Evolutionary conservation across 2,888 invertebrate genomes (phyloP).

Genomic region (Andrena flavipes): DNA sequence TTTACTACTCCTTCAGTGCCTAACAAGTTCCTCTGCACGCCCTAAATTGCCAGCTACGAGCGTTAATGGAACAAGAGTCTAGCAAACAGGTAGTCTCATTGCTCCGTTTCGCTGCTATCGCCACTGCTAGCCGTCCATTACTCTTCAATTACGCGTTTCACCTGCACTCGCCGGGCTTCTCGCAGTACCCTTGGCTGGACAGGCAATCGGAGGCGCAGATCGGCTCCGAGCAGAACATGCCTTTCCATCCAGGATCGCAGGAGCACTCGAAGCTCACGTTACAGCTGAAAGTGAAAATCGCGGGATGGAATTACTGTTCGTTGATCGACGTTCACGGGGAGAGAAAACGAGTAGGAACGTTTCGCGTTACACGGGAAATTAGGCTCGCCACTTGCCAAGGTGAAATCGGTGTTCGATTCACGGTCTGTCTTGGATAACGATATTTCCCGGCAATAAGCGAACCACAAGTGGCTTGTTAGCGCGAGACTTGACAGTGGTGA

Average conservation of each 20-base stretch:
- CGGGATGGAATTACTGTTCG: conserved; percentile 29
- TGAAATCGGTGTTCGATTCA: conserved; percentile 52
- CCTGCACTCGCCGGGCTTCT: conserved; percentile 93
- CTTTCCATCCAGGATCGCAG: conserved; percentile 94
- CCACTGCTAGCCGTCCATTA: conserved; percentile 36
- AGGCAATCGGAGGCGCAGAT: conserved; percentile 95
- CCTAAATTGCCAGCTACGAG: conserved; percentile 16
- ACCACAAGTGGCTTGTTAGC: neutral
- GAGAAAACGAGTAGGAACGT: conserved; percentile 13
- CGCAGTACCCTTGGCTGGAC: conserved; percentile 93
- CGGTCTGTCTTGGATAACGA: neutral
- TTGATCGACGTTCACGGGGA: conserved; percentile 27
- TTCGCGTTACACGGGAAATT: conserved; percentile 63
- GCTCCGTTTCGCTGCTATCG: conserved; percentile 42
- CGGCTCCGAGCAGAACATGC: conserved; percentile 94
- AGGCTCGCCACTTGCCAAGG: conserved; percentile 41
- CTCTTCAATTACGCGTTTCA: conserved; percentile 76
- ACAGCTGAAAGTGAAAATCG: conserved; percentile 86
- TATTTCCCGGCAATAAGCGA: neutral
- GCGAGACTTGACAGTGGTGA: neutral
- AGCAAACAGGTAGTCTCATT: conserved; percentile 17
- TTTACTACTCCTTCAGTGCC: neutral
- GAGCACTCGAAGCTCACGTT: conserved; percentile 94
- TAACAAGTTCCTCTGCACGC: neutral
- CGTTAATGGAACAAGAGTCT: conserved; percentile 42